phyloP scores from a whole-genome alignment of 2,888 invertebrate genomes.

The Notocelia uddmanniana region DNA sequence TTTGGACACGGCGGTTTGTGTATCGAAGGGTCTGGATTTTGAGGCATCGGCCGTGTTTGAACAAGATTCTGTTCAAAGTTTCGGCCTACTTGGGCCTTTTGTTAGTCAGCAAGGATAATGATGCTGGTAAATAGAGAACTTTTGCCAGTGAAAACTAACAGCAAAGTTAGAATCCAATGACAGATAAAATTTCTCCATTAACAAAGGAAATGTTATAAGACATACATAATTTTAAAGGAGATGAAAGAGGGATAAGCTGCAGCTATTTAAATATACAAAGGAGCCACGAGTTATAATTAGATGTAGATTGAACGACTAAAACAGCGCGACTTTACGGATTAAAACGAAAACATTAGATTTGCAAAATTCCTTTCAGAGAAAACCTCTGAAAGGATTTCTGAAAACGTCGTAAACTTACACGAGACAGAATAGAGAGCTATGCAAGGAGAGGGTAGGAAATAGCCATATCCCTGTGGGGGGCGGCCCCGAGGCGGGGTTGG shows the following conservation, averaged over 20 bases:
- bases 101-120: conserved; percentile 13
- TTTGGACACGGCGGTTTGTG: conserved; percentile 36
- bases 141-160: neutral
- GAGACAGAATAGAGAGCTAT: conserved; percentile 62
- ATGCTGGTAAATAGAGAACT: conserved; percentile 3
- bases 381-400: conserved; percentile 14
- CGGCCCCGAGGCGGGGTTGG: conserved; percentile 55
- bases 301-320: conserved; percentile 29
- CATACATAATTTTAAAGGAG: neutral
- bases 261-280: conserved; percentile 13
- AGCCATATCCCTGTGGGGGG: conserved; percentile 66
- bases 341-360: conserved; percentile 25
- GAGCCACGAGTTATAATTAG: conserved; percentile 11
- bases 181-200: neutral
- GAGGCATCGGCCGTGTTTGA: conserved; percentile 24
- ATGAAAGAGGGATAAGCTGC: conserved; percentile 4
- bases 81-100: conserved; percentile 21
- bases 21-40: conserved; percentile 37
- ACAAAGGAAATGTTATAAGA: neutral
- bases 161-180: neutral
- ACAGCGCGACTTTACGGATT: conserved; percentile 26
- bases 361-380: conserved; percentile 20
- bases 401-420: conserved; percentile 40
- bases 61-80: conserved; percentile 17
- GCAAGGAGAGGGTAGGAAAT: conserved; percentile 71